These are phyloP conservation scores for Ictalurus furcatus DNA, from an alignment of 2,113 vertebrate genomes.

Conservation along the genomic window DNA sequence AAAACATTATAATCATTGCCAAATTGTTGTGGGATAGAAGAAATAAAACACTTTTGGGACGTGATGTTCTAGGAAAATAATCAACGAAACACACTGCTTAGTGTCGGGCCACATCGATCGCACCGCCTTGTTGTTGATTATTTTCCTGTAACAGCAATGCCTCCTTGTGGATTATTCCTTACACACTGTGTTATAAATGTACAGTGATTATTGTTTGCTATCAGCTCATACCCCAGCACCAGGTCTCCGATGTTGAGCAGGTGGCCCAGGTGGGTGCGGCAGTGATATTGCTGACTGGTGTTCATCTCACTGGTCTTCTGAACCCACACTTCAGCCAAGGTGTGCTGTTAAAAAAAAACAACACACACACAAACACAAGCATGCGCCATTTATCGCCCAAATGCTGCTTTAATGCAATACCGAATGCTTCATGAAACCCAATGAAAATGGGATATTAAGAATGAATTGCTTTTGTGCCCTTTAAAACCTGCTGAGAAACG, in stretches of 20 bases:
- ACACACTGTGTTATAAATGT: not conserved
- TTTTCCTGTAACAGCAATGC: not conserved
- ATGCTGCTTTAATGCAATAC: not conserved
- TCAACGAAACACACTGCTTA: not conserved
- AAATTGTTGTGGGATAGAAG: not conserved
- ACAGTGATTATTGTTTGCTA: not conserved
- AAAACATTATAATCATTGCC: not conserved
- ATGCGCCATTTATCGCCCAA: not conserved
- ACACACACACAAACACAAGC: slow-evolving; percentile 7
- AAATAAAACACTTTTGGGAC: too few relatives aligned
- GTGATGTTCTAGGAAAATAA: not conserved
- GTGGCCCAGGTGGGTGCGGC: slow-evolving; percentile 91
- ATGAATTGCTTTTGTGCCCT: not conserved
- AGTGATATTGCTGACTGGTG: slow-evolving; percentile 91
- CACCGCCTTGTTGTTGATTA: not conserved
- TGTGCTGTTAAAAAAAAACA: slow-evolving; percentile 76
- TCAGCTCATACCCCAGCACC: slow-evolving; percentile 81
- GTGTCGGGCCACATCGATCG: too few relatives aligned
- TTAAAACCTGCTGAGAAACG: not conserved
- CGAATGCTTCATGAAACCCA: not conserved
- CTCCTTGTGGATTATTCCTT: not conserved
- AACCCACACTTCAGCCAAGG: slow-evolving; percentile 92
- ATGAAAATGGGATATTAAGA: not conserved
- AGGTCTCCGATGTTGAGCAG: slow-evolving; percentile 94
- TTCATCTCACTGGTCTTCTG: slow-evolving; percentile 94